These are phyloP conservation scores for Pterocles burchelli DNA, from an alignment of 2,113 vertebrate species.

Conservation along the genomic window DNA sequence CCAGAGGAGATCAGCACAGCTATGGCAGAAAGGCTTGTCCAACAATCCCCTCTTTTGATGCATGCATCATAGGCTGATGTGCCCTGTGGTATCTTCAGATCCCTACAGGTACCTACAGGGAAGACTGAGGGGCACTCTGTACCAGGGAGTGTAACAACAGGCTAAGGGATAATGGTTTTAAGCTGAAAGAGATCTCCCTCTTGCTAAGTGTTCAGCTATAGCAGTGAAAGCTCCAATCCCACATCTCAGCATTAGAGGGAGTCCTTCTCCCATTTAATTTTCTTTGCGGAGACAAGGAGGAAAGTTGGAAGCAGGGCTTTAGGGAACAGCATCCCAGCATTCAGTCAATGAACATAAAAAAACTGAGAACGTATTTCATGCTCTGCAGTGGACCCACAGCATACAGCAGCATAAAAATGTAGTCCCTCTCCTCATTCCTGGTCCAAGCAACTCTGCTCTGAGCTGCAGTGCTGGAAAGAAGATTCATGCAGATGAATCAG, in stretches of 20 bases:
- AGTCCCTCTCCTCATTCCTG: neutral
- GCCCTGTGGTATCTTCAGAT: neutral
- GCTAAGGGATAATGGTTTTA: no score
- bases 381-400: neutral
- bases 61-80: neutral
- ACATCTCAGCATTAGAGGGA: constrained; percentile 5
- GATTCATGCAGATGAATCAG: neutral
- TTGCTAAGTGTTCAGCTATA: neutral
- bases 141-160: no score
- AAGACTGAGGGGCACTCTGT: no score
- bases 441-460: neutral
- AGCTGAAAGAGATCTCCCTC: no score
- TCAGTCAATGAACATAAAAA: neutral
- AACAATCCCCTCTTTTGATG: neutral
- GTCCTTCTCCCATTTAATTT: neutral
- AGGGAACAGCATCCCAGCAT: neutral
- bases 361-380: neutral
- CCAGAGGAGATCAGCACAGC: neutral
- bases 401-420: neutral
- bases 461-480: neutral
- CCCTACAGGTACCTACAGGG: no score
- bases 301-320: neutral
- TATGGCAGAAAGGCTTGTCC: neutral
- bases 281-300: neutral
- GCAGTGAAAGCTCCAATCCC: neutral